phyloP scores from a whole-genome alignment of 2,797 vertebrate genomes.

The Crax fasciolata region DNA sequence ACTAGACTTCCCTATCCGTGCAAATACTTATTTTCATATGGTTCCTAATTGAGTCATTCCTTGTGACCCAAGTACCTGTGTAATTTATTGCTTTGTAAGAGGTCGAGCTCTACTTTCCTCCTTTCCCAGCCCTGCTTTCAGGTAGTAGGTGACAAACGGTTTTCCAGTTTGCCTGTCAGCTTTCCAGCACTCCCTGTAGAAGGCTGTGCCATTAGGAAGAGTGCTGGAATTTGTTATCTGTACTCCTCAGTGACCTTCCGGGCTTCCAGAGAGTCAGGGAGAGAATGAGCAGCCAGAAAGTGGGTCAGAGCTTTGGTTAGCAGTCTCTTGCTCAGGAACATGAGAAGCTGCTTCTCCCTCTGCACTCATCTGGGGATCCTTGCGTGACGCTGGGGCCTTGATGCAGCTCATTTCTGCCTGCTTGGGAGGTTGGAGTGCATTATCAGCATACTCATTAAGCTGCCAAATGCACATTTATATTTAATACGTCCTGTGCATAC shows the following conservation, averaged over 20 bases:
- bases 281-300: not conserved
- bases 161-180: not conserved
- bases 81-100: not conserved
- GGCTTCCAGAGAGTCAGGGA: not conserved
- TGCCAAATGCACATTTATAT: not conserved
- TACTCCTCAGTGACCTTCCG: not conserved
- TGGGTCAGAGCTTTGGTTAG: not conserved
- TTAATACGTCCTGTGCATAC: not conserved
- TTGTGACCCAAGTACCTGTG: not conserved
- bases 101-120: not conserved
- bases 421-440: not conserved
- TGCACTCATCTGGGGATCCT: not conserved
- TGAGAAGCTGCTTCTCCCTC: not conserved
- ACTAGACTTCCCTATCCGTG: not conserved
- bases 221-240: rapidly evolving
- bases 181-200: not conserved
- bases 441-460: not conserved
- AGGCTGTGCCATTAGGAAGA: not conserved
- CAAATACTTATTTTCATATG: not conserved
- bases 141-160: not conserved
- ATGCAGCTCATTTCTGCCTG: not conserved
- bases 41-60: not conserved
- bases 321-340: not conserved
- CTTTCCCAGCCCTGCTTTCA: not conserved
- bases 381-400: not conserved